A percentile compares a stretch with the other conserved stretches of the same genome.
Evolutionary conservation across 2,113 vertebrate genomes (phyloP).

Genomic region (Ibidorhyncha struthersii): DNA sequence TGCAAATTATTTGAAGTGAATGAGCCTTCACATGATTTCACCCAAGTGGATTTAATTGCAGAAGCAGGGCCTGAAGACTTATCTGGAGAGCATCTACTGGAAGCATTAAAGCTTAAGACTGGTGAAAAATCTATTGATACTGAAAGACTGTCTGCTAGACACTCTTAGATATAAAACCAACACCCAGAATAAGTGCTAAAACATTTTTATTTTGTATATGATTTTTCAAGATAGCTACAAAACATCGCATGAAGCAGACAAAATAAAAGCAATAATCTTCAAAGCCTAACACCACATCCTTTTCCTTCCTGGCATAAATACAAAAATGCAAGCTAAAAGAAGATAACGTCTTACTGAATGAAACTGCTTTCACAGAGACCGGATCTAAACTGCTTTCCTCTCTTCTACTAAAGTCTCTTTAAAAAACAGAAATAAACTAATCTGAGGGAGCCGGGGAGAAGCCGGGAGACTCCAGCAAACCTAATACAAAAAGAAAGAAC

Average conservation of each 20-base stretch:
- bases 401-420: background rate
- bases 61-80: background rate
- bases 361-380: background rate
- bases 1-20: background rate
- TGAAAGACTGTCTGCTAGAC: background rate
- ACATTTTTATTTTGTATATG: background rate
- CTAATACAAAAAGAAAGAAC: background rate
- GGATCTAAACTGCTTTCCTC: background rate
- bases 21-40: background rate
- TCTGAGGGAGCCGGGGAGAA: background rate
- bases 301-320: background rate
- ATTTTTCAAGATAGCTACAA: conserved; percentile 13
- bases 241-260: background rate
- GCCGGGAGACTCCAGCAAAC: background rate
- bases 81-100: background rate
- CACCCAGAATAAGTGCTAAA: background rate
- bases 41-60: background rate
- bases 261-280: conserved; percentile 40
- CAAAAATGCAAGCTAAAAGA: conserved; percentile 16
- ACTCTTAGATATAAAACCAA: background rate
- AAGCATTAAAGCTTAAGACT: background rate
- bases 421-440: background rate
- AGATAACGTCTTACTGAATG: conserved; percentile 19
- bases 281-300: conserved; percentile 3
- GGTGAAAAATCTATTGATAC: background rate